These are phyloP conservation scores for Leptatherina wallacei DNA, from an alignment of 2,797 vertebrate genomes.

Conservation along the genomic window DNA sequence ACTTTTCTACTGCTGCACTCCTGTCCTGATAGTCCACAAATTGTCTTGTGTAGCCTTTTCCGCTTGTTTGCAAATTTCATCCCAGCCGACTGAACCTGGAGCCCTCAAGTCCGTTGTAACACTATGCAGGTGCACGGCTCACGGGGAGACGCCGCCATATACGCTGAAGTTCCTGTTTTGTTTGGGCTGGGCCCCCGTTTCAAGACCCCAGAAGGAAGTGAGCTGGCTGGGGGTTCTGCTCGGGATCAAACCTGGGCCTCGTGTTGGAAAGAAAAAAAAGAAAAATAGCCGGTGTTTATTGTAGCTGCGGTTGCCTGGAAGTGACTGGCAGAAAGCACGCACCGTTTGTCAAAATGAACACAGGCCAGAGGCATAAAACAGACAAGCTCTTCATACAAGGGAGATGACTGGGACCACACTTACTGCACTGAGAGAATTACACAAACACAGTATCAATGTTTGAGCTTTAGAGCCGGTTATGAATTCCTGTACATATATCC, in stretches of 20 bases:
- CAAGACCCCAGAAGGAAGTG: conserved; percentile 83
- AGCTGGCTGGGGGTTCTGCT: conserved; percentile 85
- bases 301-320: conserved; percentile 78
- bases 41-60: conserved; percentile 4
- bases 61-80: conserved; percentile 33
- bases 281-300: conserved; percentile 75
- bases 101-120: conserved; percentile 73
- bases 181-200: conserved; percentile 88
- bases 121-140: conserved; percentile 87
- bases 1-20: background rate
- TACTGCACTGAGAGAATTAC: conserved; percentile 46
- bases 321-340: conserved; percentile 76
- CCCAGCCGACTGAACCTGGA: conserved; percentile 27
- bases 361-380: conserved; percentile 72
- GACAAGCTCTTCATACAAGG: conserved; percentile 68
- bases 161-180: conserved; percentile 84
- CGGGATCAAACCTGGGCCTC: conserved; percentile 85
- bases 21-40: conserved; percentile 2
- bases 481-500: conserved; percentile 56
- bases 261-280: conserved; percentile 52
- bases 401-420: conserved; percentile 76
- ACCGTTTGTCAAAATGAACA: conserved; percentile 75
- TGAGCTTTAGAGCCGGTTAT: conserved; percentile 42
- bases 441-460: conserved; percentile 64
- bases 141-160: conserved; percentile 76